These are phyloP conservation scores for Battus philenor DNA, from an alignment of 1,140 invertebrate genomes.

Conservation along the genomic window DNA sequence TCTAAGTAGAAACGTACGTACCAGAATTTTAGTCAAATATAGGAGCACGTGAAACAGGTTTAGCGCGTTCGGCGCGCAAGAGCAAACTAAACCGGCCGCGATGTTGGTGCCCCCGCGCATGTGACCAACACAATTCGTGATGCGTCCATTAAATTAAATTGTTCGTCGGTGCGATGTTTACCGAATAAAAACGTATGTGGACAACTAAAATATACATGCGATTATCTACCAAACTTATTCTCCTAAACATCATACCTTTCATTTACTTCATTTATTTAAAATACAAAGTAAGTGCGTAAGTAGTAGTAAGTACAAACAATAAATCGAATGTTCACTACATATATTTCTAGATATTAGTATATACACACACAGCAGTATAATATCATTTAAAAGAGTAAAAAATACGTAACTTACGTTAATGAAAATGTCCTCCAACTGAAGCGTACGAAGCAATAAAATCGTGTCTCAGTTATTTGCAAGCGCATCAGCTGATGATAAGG, in stretches of 20 bases:
- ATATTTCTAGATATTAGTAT: background rate
- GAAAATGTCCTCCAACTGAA: conserved; percentile 4
- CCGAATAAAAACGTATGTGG: conserved; percentile 5
- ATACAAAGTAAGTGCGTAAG: too few relatives aligned
- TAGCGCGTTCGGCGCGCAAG: conserved; percentile 49
- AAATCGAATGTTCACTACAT: background rate
- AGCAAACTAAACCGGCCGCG: conserved; percentile 41
- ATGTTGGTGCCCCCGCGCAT: conserved; percentile 64
- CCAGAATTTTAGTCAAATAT: conserved; percentile 35
- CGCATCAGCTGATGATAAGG: conserved; percentile 66
- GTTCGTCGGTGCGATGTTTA: conserved; percentile 19
- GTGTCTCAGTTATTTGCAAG: conserved; percentile 34
- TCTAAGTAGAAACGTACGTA: conserved; percentile 36
- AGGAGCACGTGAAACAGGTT: conserved; percentile 39
- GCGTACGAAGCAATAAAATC: conserved; percentile 19
- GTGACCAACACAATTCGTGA: conserved; percentile 60
- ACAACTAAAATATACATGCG: background rate
- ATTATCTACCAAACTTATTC: background rate
- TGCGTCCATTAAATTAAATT: conserved; percentile 45
- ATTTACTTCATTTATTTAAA: too few relatives aligned
- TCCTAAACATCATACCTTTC: too few relatives aligned
- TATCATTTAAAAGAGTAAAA: background rate
- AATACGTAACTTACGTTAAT: conserved; percentile 1
- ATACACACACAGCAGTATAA: background rate
- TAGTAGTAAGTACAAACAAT: background rate